phyloP scores from a whole-genome alignment of 2,888 invertebrate species.

The Hypsopygia costalis region DNA sequence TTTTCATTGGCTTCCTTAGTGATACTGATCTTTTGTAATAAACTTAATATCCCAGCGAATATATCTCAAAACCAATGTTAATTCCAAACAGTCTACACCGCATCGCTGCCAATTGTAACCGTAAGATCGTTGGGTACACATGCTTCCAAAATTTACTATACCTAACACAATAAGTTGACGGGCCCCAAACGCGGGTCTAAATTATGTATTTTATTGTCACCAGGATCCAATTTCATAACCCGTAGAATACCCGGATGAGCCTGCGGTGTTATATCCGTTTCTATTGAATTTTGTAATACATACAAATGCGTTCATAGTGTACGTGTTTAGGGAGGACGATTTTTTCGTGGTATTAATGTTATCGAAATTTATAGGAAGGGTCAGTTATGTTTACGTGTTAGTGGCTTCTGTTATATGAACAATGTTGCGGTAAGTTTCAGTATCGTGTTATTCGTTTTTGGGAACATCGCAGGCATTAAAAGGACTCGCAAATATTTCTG shows the following conservation, averaged over 20 bases:
- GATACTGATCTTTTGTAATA: no score
- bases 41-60: no score
- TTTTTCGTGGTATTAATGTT: constrained; percentile 3
- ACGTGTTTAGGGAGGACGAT: constrained; percentile 29
- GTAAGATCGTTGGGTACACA: constrained; percentile 52
- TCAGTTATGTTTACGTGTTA: neutral
- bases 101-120: constrained; percentile 42
- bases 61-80: constrained; percentile 10
- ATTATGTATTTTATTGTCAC: constrained; percentile 70
- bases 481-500: no score
- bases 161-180: constrained; percentile 66
- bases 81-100: constrained; percentile 16
- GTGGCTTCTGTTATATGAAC: no score
- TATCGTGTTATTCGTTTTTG: no score
- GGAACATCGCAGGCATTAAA: no score
- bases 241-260: constrained; percentile 51
- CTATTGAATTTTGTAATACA: constrained; percentile 66
- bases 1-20: no score
- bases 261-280: constrained; percentile 39
- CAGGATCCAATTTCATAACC: constrained; percentile 65
- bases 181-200: constrained; percentile 43
- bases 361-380: neutral
- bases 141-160: constrained; percentile 63
- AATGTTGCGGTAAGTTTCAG: no score
- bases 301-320: constrained; percentile 50